Evolutionary conservation across 53 echinoderm and acorn worm species (phyloP).

Genomic region (Arbacia lixula): DNA sequence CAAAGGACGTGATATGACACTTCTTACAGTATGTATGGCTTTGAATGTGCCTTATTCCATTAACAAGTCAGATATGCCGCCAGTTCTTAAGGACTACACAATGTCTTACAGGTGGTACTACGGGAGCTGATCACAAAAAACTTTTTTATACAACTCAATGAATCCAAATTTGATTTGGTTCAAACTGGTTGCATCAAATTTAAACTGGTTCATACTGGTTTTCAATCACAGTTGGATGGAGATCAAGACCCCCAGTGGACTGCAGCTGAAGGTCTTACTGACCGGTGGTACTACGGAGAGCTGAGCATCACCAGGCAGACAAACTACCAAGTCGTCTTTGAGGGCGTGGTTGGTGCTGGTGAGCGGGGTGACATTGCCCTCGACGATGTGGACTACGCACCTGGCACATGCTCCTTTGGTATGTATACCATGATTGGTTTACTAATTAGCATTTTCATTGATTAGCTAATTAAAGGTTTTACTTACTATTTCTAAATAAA

Average conservation of each 20-base stretch:
- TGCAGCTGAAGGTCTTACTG: neutral
- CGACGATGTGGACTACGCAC: slow-evolving; percentile 66
- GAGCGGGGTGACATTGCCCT: slow-evolving; percentile 65
- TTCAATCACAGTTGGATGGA: slow-evolving; percentile 27
- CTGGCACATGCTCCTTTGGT: neutral
- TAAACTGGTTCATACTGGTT: no score
- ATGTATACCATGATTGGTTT: neutral
- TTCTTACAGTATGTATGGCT: no score
- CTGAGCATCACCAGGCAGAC: neutral
- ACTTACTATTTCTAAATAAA: no score
- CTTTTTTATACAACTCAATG: no score
- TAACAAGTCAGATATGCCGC: no score
- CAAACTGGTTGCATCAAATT: no score
- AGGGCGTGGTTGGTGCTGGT: slow-evolving; percentile 59
- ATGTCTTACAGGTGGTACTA: no score
- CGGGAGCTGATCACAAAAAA: no score
- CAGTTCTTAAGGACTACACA: no score
- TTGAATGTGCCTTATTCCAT: no score
- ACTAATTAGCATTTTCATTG: neutral
- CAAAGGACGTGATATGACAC: no score
- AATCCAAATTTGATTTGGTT: no score
- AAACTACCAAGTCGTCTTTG: slow-evolving; percentile 53
- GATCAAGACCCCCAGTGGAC: neutral
- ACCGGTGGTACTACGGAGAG: slow-evolving; percentile 4
- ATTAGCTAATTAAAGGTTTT: neutral